These are phyloP conservation scores for Gastrophryne carolinensis DNA, from an alignment of 2,797 vertebrate species.

Conservation along the genomic window DNA sequence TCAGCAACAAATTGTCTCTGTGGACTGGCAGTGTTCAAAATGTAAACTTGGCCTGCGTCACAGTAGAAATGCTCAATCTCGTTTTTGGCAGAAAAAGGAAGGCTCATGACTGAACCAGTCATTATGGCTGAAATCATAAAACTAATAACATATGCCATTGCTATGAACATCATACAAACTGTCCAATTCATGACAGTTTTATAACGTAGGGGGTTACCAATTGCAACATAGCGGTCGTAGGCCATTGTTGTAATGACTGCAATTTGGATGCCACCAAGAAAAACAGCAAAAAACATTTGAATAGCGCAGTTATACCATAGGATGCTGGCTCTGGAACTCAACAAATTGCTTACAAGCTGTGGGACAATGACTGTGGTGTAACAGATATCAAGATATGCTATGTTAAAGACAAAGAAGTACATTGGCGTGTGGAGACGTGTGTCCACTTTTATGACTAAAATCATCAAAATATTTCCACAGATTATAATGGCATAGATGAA, in stretches of 20 bases:
- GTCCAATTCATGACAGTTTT: slow-evolving; percentile 50
- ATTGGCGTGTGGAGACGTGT: slow-evolving; percentile 57
- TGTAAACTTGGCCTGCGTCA: slow-evolving; percentile 30
- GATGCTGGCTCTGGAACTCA: slow-evolving; percentile 49
- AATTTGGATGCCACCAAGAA: slow-evolving; percentile 53
- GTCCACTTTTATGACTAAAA: slow-evolving; percentile 53
- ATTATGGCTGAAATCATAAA: neutral
- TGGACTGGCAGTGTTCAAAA: slow-evolving; percentile 53
- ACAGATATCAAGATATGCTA: slow-evolving; percentile 55
- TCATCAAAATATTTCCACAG: slow-evolving; percentile 57
- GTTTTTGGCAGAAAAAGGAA: slow-evolving; percentile 1
- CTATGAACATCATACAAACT: slow-evolving; percentile 38
- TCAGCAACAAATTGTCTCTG: slow-evolving; percentile 4
- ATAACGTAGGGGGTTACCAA: slow-evolving; percentile 56
- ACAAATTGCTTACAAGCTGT: slow-evolving; percentile 54
- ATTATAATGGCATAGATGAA: slow-evolving; percentile 54
- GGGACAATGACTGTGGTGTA: slow-evolving; percentile 54
- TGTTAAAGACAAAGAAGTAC: slow-evolving; percentile 55
- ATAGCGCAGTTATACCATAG: slow-evolving; percentile 46
- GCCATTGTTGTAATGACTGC: slow-evolving; percentile 56
- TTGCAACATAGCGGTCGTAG: slow-evolving; percentile 56
- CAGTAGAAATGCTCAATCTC: slow-evolving; percentile 40
- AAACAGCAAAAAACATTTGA: slow-evolving; percentile 50
- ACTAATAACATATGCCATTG: neutral
- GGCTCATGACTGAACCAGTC: slow-evolving; percentile 9